Base-by-base conservation (phyloP, 2,797 vertebrate genomes). In the Enteromius unitaeniatus region DNA sequence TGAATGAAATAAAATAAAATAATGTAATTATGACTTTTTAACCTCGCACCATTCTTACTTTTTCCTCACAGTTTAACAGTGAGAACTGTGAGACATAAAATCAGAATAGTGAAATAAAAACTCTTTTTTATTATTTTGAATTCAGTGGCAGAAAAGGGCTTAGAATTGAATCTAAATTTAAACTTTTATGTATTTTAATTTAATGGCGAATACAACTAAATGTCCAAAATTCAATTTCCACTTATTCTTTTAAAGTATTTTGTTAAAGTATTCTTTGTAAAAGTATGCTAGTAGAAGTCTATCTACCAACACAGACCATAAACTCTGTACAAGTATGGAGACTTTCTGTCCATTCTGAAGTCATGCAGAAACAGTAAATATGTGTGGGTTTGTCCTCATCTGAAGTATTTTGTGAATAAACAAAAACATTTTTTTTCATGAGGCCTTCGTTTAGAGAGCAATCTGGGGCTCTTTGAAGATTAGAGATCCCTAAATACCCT, bases 401-500 rank as follows among this genome's bases (percentile, higher is more conserved):
- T 51, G n/a, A 34, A 79, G 47, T 45, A 55, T 55, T 37, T 21
- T 15, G 21, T 6, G 37, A 31, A 81, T 45, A 58, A 58, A 81
- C 73, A 75, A 75, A 9, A 70, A 28, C 58, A 55, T 15, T 58
- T 6, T 42, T 23, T 69, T 28, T 51, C 34, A 40, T 23, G 65
- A 79, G 31, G 3, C 78, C 14, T 68, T 79, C 49, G 47, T 82
- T 82, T 67, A 78, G 42, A 67, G 60, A 58, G 49, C n/a, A 79
- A 26, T 45, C 55, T 49, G 13, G 6, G 26, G 60, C 72, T 80
- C 76, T 78, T 77, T 45, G 51, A 62, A 87, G 81, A 83, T 74
- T 55, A 28, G 7, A 87, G 73, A 58, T 79, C 53, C 64, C 26
- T 78, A 69, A 85, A 87, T 74, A 69, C 64, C 13, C 11, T 67